phyloP scores from a whole-genome alignment of 1,140 invertebrate species.

The Lethocerus indicus region DNA sequence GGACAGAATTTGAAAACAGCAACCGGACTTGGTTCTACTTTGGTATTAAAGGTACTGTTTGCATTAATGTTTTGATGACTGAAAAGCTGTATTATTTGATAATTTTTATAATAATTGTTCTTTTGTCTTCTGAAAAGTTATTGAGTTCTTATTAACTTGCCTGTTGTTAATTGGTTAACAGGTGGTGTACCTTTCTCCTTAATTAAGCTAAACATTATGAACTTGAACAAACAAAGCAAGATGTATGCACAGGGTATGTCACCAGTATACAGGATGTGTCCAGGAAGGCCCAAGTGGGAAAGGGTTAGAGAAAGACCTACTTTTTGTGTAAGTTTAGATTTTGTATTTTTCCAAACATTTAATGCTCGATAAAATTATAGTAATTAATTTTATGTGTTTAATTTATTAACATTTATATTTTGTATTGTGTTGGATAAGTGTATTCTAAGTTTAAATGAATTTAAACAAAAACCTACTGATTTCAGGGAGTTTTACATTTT shows the following conservation, averaged over 20 bases:
- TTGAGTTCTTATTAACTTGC: neutral
- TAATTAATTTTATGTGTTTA: too few species aligned
- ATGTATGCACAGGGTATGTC: conserved; percentile 84
- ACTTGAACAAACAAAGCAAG: conserved; percentile 77
- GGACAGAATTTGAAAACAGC: conserved; percentile 75
- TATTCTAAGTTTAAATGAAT: too few species aligned
- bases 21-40: conserved; percentile 92
- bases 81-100: neutral
- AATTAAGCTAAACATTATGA: conserved; percentile 69
- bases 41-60: conserved; percentile 45
- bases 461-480: too few species aligned
- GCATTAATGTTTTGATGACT: neutral
- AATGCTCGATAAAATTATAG: too few species aligned
- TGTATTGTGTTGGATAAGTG: too few species aligned
- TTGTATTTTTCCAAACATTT: too few species aligned
- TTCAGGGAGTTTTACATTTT: too few species aligned
- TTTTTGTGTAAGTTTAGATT: conserved; percentile 23
- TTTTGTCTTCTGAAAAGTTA: neutral
- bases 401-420: too few species aligned
- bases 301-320: conserved; percentile 54
- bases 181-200: conserved; percentile 33
- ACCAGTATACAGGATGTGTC: conserved; percentile 53
- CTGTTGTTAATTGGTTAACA: too few species aligned
- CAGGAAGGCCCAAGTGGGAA: conserved; percentile 59
- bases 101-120: too few species aligned